A percentile compares a stretch with the other conserved stretches of the same genome.
Conservation (phyloP, 2,888 invertebrate species). For the Liposcelis brunnea region DNA sequence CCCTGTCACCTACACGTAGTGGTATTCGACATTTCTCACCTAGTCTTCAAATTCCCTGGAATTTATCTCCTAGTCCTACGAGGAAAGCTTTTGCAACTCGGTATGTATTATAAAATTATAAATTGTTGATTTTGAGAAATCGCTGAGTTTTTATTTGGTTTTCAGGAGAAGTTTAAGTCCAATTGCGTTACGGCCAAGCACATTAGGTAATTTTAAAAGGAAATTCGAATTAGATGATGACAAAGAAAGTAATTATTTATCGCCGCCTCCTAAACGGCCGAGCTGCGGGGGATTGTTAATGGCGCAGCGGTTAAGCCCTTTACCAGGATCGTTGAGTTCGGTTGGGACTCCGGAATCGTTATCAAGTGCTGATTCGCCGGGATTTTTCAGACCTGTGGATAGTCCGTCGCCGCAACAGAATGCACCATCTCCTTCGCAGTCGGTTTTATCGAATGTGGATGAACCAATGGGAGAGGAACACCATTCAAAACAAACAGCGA, state of each 20-base stretch:
- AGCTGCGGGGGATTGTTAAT: slow-evolving; percentile 26
- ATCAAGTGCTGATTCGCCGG: slow-evolving; percentile 41
- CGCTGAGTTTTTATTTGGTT: slow-evolving; percentile 12
- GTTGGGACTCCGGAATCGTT: slow-evolving; percentile 42
- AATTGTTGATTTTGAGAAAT: not conserved
- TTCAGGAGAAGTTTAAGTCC: slow-evolving; percentile 65
- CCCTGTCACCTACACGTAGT: slow-evolving; percentile 41
- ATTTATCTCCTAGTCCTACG: slow-evolving; percentile 67
- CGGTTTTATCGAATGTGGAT: slow-evolving; percentile 23
- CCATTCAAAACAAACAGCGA: slow-evolving; percentile 28
- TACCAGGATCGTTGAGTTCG: slow-evolving; percentile 36
- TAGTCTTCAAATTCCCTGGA: slow-evolving; percentile 27
- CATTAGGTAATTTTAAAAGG: slow-evolving; percentile 43
- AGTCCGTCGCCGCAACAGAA: slow-evolving; percentile 24
- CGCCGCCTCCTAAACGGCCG: slow-evolving; percentile 29
- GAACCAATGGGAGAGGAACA: slow-evolving; percentile 26
- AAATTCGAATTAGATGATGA: slow-evolving; percentile 26
- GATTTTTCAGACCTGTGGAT: slow-evolving; percentile 36
- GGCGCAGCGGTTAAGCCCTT: slow-evolving; percentile 23
- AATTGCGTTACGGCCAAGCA: slow-evolving; percentile 63
- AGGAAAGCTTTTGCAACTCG: slow-evolving; percentile 63
- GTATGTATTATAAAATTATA: slow-evolving; percentile 13
- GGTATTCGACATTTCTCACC: slow-evolving; percentile 35
- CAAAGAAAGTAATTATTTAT: slow-evolving; percentile 21
- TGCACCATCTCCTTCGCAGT: not conserved